These are phyloP conservation scores for Halocynthia roretzi DNA, from an alignment of 23 tunicate species.

Conservation along the genomic window DNA sequence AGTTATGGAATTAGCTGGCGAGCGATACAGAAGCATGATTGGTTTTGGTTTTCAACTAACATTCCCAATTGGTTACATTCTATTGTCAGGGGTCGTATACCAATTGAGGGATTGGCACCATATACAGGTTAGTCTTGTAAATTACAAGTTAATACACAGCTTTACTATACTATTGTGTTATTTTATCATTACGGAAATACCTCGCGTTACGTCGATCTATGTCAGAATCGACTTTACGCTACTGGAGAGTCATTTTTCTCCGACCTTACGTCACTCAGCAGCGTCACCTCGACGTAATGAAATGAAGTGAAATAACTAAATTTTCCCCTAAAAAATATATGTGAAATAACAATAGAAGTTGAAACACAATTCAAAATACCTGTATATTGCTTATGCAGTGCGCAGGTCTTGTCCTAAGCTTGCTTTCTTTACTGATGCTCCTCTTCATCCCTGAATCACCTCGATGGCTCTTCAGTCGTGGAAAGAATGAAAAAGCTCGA, in stretches of 20 bases:
- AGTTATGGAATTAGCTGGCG: slow-evolving; percentile 10
- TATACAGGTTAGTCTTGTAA: background rate
- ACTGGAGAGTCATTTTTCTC: no score
- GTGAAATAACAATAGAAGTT: no score
- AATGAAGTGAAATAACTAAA: no score
- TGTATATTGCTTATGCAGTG: background rate
- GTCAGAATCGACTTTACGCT: no score
- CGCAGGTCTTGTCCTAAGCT: background rate
- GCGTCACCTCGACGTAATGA: no score
- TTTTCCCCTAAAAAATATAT: no score
- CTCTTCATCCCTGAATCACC: background rate
- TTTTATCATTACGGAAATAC: no score
- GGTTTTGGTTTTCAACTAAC: background rate
- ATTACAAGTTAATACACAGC: background rate
- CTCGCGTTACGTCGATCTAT: no score
- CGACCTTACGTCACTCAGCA: no score
- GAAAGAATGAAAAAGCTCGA: background rate
- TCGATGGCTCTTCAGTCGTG: background rate
- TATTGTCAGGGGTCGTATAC: background rate
- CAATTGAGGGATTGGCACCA: slow-evolving; percentile 3
- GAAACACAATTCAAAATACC: no score
- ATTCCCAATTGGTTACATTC: background rate
- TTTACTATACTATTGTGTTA: no score
- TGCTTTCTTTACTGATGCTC: background rate
- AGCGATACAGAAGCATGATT: background rate